A percentile compares a stretch with the other conserved stretches of the same genome.
These are phyloP conservation scores for Nothobranchius furzeri DNA, from an alignment of 2,113 vertebrate species.

Conservation along the genomic window DNA sequence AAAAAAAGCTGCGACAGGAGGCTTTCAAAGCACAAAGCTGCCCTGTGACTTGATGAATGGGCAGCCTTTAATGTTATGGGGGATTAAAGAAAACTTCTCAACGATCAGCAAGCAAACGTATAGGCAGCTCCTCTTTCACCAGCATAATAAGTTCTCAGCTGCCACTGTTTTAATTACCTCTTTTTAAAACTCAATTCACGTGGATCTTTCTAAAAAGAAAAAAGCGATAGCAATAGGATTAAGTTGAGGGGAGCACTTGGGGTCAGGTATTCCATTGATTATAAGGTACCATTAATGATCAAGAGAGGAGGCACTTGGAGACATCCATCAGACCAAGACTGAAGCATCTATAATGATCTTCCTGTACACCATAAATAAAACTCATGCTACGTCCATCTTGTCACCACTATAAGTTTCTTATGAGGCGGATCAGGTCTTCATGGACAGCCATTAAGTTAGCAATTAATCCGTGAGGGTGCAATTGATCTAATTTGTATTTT, in stretches of 20 bases:
- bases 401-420: constrained; percentile 33
- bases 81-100: constrained; percentile 84
- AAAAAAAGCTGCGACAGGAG: constrained; percentile 65
- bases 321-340: constrained; percentile 75
- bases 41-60: constrained; percentile 81
- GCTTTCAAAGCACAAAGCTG: constrained; percentile 74
- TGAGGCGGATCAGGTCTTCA: constrained; percentile 32
- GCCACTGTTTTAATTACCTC: constrained; percentile 83
- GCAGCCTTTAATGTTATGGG: constrained; percentile 79
- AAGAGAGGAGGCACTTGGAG: constrained; percentile 71
- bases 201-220: constrained; percentile 69
- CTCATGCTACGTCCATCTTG: constrained; percentile 62
- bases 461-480: too few species aligned
- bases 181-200: constrained; percentile 79
- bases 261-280: constrained; percentile 80
- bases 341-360: constrained; percentile 76
- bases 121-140: constrained; percentile 79
- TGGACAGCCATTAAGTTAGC: background rate
- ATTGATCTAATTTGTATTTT: too few species aligned
- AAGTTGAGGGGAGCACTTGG: constrained; percentile 61
- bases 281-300: constrained; percentile 76
- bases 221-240: constrained; percentile 65
- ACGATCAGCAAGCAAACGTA: constrained; percentile 75
- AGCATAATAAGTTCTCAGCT: constrained; percentile 81
- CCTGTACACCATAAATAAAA: constrained; percentile 79